Conservation (phyloP, 2,797 vertebrate genomes). For the Petrocephalus sullivani region DNA sequence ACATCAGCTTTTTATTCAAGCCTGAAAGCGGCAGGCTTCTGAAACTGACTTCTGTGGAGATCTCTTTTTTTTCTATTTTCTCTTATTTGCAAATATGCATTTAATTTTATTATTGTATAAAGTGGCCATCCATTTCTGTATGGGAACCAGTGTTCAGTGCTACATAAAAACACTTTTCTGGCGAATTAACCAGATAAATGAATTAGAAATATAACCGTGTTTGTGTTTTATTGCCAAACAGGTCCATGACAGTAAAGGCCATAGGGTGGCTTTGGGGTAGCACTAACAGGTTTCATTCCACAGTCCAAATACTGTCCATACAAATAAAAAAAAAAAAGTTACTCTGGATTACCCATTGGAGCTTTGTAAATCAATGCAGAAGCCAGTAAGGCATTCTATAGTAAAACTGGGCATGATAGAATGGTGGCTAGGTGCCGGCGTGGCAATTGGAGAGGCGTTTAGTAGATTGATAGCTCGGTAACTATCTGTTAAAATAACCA, state of each 20-base stretch:
- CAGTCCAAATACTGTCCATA: background rate
- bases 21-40: background rate
- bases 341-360: background rate
- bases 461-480: background rate
- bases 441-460: background rate
- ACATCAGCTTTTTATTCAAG: background rate
- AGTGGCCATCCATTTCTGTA: background rate
- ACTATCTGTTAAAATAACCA: background rate
- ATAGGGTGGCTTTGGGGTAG: background rate
- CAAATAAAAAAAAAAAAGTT: background rate
- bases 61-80: background rate
- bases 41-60: background rate
- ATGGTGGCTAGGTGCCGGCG: background rate
- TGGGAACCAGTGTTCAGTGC: background rate
- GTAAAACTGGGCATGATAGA: background rate
- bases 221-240: background rate
- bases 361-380: background rate
- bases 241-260: background rate
- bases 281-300: background rate
- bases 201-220: background rate
- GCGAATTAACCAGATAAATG: background rate
- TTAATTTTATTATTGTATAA: background rate
- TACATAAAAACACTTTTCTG: constrained; percentile 1
- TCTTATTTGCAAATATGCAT: background rate
- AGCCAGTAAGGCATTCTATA: background rate